Percentiles rank a stretch among this genome's conserved stretches.
Conservation (phyloP, 2,888 invertebrate species). For the Andrena haemorrhoa region DNA sequence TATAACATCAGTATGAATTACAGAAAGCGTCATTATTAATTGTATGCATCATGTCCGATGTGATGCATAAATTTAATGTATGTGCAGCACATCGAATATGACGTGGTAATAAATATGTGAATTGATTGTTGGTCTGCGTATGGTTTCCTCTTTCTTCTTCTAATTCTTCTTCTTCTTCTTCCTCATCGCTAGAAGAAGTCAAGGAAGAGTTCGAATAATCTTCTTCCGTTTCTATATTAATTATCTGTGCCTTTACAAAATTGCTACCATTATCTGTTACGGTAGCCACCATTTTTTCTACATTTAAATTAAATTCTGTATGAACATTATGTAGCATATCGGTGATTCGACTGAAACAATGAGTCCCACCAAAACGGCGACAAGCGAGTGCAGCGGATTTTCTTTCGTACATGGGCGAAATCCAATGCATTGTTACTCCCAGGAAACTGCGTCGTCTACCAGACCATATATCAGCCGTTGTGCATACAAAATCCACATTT, state of each 20-base stretch:
- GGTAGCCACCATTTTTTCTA: neutral
- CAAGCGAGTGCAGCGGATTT: neutral
- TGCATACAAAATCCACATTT: neutral
- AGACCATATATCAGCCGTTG: neutral
- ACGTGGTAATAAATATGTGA: neutral
- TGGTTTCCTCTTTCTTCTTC: neutral
- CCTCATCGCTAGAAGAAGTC: neutral
- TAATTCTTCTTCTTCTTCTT: neutral
- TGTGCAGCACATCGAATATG: constrained; percentile 4
- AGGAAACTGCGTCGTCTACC: neutral
- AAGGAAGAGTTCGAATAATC: neutral
- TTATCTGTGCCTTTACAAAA: neutral
- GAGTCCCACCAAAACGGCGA: neutral
- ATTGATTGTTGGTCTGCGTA: neutral
- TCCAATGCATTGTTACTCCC: neutral
- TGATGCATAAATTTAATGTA: neutral
- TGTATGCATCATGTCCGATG: neutral
- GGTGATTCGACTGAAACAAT: neutral
- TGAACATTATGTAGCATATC: constrained; percentile 1
- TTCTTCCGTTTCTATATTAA: neutral
- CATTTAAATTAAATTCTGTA: neutral
- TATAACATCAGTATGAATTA: neutral
- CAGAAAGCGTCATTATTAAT: neutral
- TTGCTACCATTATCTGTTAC: neutral
- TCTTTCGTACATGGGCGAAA: neutral